Evolutionary conservation across 2,888 invertebrate genomes (phyloP).

Genomic region (Tiphia femorata): DNA sequence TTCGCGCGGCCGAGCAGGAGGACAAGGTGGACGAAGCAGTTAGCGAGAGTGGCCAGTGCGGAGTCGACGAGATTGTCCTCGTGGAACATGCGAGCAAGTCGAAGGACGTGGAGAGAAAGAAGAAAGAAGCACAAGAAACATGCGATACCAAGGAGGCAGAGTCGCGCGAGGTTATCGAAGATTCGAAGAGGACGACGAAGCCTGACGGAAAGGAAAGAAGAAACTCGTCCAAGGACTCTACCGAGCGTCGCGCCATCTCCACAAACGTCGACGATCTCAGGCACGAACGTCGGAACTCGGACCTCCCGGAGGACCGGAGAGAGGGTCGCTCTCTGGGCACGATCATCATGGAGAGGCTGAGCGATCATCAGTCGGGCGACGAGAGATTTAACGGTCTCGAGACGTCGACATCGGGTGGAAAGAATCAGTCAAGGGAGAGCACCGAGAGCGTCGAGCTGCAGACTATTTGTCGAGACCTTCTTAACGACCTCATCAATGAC

Average conservation of each 20-base stretch:
- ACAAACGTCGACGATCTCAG: neutral
- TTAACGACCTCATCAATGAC: conserved; percentile 56
- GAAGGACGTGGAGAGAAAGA: neutral
- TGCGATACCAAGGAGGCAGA: neutral
- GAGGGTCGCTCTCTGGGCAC: conserved; percentile 44
- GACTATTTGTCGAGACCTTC: conserved; percentile 54
- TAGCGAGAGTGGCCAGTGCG: neutral
- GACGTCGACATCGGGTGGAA: too few species aligned
- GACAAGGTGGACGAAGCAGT: neutral
- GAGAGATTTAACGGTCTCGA: too few species aligned
- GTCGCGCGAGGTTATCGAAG: neutral
- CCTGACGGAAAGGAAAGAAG: neutral
- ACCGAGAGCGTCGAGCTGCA: conserved; percentile 43
- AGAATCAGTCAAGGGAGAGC: conserved; percentile 16
- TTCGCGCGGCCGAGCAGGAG: neutral
- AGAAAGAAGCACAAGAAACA: too few species aligned
- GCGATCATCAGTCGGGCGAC: conserved; percentile 40
- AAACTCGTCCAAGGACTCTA: neutral
- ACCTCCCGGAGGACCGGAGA: conserved; percentile 20
- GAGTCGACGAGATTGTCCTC: neutral
- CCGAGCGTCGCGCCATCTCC: conserved; percentile 6
- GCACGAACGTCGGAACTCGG: neutral
- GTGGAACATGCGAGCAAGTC: neutral
- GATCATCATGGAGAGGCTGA: conserved; percentile 56
- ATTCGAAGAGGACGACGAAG: neutral